These are phyloP conservation scores for Microlaimidae sp. DNA, from an alignment of 2,888 invertebrate species.

Conservation along the genomic window DNA sequence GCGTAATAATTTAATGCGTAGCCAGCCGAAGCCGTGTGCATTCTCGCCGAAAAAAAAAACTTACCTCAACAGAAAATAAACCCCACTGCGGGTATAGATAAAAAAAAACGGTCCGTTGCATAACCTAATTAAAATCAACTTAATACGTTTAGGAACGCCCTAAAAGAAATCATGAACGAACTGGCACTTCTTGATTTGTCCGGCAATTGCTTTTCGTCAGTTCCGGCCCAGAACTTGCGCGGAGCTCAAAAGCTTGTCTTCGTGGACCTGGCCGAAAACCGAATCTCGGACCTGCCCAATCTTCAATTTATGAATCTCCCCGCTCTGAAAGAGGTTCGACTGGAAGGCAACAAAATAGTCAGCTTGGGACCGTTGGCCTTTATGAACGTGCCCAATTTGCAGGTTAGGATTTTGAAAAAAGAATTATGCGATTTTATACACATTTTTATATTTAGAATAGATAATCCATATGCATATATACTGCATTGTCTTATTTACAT, in stretches of 20 bases:
- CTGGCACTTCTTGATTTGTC: constrained; percentile 63
- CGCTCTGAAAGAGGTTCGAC: constrained; percentile 50
- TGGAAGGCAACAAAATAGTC: constrained; percentile 45
- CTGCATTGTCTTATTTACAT: no score
- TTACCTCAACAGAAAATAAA: no score
- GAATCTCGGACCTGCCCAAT: constrained; percentile 53
- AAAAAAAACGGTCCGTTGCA: not conserved
- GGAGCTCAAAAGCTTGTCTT: constrained; percentile 54
- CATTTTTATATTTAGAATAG: no score
- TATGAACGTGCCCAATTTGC: constrained; percentile 55
- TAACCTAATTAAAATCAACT: not conserved
- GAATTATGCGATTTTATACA: no score
- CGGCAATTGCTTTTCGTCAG: constrained; percentile 56
- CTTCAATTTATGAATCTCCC: constrained; percentile 61
- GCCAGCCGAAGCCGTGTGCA: no score
- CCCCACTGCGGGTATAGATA: not conserved
- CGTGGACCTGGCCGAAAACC: constrained; percentile 58
- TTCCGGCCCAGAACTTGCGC: constrained; percentile 65
- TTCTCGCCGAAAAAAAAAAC: no score
- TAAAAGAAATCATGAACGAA: constrained; percentile 24
- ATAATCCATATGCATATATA: no score
- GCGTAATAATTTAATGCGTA: no score
- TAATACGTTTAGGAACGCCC: constrained; percentile 20
- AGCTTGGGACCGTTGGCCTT: constrained; percentile 63
- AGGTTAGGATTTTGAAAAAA: no score